A percentile compares a stretch with the other conserved stretches of the same genome.
These are phyloP conservation scores for Oxyteleia sp. DNA, from an alignment of 2,888 invertebrate species.

Conservation along the genomic window DNA sequence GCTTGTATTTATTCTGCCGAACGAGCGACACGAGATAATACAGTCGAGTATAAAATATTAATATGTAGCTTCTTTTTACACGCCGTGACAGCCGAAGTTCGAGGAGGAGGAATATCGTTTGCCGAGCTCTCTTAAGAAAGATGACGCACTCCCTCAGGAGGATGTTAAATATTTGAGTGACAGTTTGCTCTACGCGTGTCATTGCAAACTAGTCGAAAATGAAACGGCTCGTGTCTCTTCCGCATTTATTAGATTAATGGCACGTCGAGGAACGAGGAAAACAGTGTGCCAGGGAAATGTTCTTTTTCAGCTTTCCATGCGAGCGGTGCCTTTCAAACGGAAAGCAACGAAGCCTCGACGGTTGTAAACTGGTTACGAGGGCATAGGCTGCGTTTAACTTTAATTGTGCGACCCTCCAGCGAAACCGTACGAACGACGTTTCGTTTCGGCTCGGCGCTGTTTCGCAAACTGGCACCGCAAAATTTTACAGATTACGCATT, in stretches of 20 bases:
- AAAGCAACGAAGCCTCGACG: constrained; percentile 75
- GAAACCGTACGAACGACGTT: constrained; percentile 84
- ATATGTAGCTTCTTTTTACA: constrained; percentile 60
- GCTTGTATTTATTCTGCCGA: constrained; percentile 76
- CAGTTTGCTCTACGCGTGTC: constrained; percentile 28
- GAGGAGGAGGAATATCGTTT: constrained; percentile 18
- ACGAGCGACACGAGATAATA: constrained; percentile 70
- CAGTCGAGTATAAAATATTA: constrained; percentile 74
- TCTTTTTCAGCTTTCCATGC: not conserved
- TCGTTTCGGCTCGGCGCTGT: constrained; percentile 77
- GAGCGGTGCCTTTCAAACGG: constrained; percentile 47
- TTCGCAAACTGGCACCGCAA: constrained; percentile 74
- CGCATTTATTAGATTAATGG: not conserved
- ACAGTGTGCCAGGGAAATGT: not conserved
- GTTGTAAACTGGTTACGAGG: constrained; percentile 81
- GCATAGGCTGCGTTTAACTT: constrained; percentile 82
- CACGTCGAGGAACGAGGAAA: not conserved
- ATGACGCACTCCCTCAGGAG: constrained; percentile 25
- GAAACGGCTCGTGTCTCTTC: not conserved
- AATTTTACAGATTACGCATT: constrained; percentile 81
- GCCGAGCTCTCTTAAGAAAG: constrained; percentile 9
- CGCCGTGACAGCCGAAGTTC: constrained; percentile 39
- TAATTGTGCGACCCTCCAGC: constrained; percentile 83
- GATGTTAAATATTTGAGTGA: constrained; percentile 58
- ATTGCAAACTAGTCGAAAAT: constrained; percentile 11